These are phyloP conservation scores for Arrhopalites spinosus DNA, from an alignment of 2,888 invertebrate genomes.

Conservation along the genomic window DNA sequence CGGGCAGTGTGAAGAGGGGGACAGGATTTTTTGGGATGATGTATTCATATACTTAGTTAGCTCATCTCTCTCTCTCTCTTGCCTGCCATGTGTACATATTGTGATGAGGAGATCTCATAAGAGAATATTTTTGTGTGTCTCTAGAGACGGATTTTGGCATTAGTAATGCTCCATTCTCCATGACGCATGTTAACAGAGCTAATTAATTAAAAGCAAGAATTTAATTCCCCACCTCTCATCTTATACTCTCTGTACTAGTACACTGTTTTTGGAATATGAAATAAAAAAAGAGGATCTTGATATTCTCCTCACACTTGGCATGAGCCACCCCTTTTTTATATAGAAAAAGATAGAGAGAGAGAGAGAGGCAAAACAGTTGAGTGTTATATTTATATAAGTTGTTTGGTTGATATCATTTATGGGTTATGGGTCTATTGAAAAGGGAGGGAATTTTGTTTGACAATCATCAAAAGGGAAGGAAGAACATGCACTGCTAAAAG, in stretches of 20 bases:
- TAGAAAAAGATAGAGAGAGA: too few relatives aligned
- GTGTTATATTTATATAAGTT: not conserved
- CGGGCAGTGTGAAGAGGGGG: too few relatives aligned
- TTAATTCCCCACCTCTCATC: conserved; percentile 9
- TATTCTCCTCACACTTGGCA: not conserved
- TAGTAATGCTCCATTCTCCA: conserved; percentile 29
- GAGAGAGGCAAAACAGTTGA: too few relatives aligned
- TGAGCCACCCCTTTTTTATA: not conserved
- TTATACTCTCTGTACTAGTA: not conserved
- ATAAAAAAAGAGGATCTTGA: too few relatives aligned
- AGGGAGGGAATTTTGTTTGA: not conserved
- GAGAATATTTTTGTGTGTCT: not conserved
- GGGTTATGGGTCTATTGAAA: not conserved
- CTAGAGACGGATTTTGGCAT: conserved; percentile 12
- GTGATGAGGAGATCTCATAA: not conserved
- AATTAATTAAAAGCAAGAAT: conserved; percentile 35
- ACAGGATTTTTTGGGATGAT: not conserved
- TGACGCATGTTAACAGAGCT: conserved; percentile 26
- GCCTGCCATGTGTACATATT: not conserved
- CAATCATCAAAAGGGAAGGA: not conserved
- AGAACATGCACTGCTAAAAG: not conserved
- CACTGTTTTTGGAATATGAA: not conserved
- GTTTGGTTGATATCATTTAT: too few relatives aligned
- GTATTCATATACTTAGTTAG: not conserved
- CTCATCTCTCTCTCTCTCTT: conserved; percentile 47